Evolutionary conservation across 64 coral and sea anemone genomes (phyloP), one percentile per base, ranked within the genome.

Genomic region (Astreopora myriophthalma): DNA sequence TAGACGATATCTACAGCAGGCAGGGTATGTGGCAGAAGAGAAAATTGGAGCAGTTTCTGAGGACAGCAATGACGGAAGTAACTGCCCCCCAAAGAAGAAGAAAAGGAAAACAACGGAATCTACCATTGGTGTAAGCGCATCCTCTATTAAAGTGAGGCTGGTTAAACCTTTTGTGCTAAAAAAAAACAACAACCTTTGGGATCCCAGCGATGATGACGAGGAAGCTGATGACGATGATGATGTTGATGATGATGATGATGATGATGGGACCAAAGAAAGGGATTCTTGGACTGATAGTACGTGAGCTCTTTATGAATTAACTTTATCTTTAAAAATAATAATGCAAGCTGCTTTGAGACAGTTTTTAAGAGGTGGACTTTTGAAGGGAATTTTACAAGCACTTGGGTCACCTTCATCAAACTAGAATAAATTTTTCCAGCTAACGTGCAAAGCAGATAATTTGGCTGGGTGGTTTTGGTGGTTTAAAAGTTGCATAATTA

Each of bases 91-190:
- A 65, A 65, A 83, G 31, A 64, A 63, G 30, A 80, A 22, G 25
- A 78, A 51, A 24, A 78, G 17, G 40, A 60, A 78, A 7, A 52
- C 37, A 1, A 10, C 20, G 5, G 57, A 63, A 34, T 35, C 79
- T 22, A 14, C 76, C 16, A 20, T 1, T 7, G 31, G 16, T 11
- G 14, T 17, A 8, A 19, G 27, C 10, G 29, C 32, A 35, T 25
- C 19, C 22, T 11, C 79, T 35, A 58, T 63, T 5, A 83, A 83
- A 83, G 20, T 83, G 13, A 30, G 57, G 23, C 79, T 83, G 8
- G 8, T 83, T 61, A 83, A 83, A 35, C 79, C 79, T n/a, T 83
- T 83, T 83, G 57, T 83, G 36, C 7, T 83, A 22, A 83, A 83
- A 38, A 83, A 14, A 20, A 33, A 36, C 17, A 36, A 33, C 57